Evolutionary conservation across 2,888 invertebrate species (phyloP).

Genomic region (Lochmaea crataegi): DNA sequence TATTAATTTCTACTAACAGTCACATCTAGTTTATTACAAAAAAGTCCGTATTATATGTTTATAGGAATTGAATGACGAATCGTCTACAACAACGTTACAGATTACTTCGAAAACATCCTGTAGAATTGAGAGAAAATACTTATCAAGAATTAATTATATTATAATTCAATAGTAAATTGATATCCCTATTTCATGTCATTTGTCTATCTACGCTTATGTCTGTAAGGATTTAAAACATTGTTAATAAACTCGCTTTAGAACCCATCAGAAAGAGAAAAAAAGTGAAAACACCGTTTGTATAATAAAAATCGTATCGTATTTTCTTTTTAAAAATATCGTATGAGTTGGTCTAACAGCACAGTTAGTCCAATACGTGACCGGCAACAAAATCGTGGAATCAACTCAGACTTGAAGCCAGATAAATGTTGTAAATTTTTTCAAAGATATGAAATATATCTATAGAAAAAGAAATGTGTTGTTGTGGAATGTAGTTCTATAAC

Average conservation of each 20-base stretch:
- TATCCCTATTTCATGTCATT: too few species aligned
- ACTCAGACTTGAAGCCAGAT: conserved; percentile 4
- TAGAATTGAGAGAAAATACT: too few species aligned
- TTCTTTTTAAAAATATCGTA: conserved; percentile 16
- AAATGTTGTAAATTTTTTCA: conserved; percentile 10
- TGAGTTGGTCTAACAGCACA: conserved; percentile 14
- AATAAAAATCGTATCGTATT: conserved; percentile 7
- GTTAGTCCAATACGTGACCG: conserved; percentile 26
- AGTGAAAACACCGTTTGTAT: not conserved
- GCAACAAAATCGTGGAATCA: conserved; percentile 23
- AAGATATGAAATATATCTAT: not conserved
- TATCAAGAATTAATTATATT: too few species aligned
- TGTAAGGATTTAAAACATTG: not conserved
- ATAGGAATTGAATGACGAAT: too few species aligned
- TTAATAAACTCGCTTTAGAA: not conserved
- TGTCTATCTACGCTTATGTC: too few species aligned
- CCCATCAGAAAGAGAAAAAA: not conserved
- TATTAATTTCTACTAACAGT: too few species aligned
- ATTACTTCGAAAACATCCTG: too few species aligned
- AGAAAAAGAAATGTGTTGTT: conserved; percentile 1
- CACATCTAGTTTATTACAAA: too few species aligned
- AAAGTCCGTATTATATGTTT: too few species aligned
- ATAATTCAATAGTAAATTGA: too few species aligned
- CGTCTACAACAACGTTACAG: too few species aligned
- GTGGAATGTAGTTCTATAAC: not conserved